Percentiles rank a stretch among this genome's conserved stretches.
Conservation (phyloP, 2,113 vertebrate genomes). For the Emydocephalus ijimae region DNA sequence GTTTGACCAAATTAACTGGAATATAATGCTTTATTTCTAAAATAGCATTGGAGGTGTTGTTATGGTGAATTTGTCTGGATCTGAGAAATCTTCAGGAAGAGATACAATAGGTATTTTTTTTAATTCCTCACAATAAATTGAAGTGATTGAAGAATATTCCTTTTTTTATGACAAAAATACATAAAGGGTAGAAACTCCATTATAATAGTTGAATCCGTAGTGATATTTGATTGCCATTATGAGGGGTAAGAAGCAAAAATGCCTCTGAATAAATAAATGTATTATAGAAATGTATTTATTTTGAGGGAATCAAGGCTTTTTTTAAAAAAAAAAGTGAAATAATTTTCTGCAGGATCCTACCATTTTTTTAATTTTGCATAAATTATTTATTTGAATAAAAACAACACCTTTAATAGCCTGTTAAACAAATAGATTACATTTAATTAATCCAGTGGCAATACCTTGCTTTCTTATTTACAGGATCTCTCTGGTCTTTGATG, state of each 20-base stretch:
- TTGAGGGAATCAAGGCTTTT: not conserved
- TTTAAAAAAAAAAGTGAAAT: not conserved
- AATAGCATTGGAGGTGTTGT: slow-evolving; percentile 88
- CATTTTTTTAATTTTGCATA: not conserved
- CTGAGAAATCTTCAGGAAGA: slow-evolving; percentile 82
- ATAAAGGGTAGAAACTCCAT: not conserved
- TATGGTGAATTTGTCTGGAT: slow-evolving; percentile 89
- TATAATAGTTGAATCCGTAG: not conserved
- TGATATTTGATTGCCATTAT: not conserved
- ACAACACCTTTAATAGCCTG: not conserved
- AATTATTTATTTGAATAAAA: not conserved
- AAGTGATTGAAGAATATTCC: not conserved
- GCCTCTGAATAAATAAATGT: not conserved
- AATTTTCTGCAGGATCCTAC: not conserved
- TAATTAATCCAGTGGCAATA: not conserved
- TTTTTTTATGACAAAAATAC: not conserved
- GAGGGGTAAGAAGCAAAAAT: not conserved
- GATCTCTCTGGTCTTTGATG: slow-evolving; percentile 90
- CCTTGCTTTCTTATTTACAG: slow-evolving; percentile 61
- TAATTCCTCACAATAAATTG: not conserved
- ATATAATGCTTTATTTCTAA: slow-evolving; percentile 43
- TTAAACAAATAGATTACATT: not conserved
- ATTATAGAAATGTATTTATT: not conserved
- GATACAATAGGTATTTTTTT: slow-evolving; percentile 78
- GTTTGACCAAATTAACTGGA: not conserved